These are phyloP conservation scores for Percopsis omiscomaycus DNA, from an alignment of 2,797 vertebrate species.

Conservation along the genomic window DNA sequence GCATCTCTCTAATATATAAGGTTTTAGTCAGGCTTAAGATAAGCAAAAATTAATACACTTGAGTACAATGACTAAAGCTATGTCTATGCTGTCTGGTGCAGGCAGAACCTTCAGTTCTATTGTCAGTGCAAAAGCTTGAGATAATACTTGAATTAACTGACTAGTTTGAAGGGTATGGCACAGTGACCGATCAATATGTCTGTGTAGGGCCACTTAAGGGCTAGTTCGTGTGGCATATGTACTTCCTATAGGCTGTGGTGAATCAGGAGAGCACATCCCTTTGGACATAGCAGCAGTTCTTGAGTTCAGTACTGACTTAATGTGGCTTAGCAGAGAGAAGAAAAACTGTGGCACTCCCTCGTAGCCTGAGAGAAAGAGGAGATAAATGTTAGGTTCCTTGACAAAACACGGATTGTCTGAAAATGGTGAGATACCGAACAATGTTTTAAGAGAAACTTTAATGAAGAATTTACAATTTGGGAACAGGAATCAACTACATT, in stretches of 20 bases:
- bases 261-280: conserved; percentile 7
- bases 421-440: no score
- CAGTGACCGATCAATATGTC: neutral
- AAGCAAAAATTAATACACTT: no score
- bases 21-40: no score
- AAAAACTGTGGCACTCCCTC: conserved; percentile 81
- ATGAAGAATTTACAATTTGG: no score
- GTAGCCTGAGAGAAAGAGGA: conserved; percentile 64
- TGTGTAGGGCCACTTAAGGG: conserved; percentile 3
- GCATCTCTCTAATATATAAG: neutral
- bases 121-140: no score
- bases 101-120: no score
- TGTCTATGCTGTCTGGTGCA: no score
- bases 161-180: neutral
- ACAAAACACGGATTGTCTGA: neutral
- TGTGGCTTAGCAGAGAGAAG: conserved; percentile 73
- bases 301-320: conserved; percentile 66
- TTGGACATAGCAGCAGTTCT: neutral
- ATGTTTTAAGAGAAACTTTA: no score
- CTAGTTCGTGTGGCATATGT: conserved; percentile 9
- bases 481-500: neutral
- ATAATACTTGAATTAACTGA: no score
- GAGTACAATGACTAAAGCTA: no score
- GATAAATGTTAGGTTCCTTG: neutral
- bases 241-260: conserved; percentile 3